Evolutionary conservation across 2,113 vertebrate genomes (phyloP).

Genomic region (Poecile atricapillus): DNA sequence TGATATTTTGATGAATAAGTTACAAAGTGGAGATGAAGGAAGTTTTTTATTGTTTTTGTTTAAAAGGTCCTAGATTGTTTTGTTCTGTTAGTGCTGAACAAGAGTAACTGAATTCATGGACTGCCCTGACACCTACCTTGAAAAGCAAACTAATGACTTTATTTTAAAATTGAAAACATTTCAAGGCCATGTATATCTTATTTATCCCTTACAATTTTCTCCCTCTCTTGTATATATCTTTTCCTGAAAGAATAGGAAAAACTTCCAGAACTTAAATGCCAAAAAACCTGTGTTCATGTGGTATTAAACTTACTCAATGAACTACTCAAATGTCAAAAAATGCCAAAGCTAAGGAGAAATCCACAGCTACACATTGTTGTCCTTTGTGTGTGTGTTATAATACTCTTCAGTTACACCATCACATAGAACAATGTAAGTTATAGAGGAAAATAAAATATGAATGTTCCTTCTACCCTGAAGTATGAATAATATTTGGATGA

Average conservation of each 20-base stretch:
- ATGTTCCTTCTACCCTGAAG: not conserved
- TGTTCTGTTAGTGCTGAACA: not conserved
- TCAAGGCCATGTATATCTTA: rapidly evolving
- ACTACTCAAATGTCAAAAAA: not conserved
- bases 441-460: not conserved
- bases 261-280: not conserved
- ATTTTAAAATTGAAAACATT: not conserved
- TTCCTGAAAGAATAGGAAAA: not conserved
- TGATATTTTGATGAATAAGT: not conserved
- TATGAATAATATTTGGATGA: not conserved
- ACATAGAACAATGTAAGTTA: not conserved
- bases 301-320: not conserved
- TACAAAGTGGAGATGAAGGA: not conserved
- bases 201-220: not conserved
- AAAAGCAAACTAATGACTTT: not conserved
- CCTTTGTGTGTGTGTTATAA: not conserved
- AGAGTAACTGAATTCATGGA: not conserved
- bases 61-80: not conserved
- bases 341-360: not conserved
- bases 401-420: not conserved
- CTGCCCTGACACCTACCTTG: not conserved
- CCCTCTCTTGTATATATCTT: no score
- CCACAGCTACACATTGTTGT: not conserved
- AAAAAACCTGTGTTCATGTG: not conserved
- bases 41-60: not conserved